Evolutionary conservation across 2,113 vertebrate species (phyloP).

Genomic region (Ochotona princeps): DNA sequence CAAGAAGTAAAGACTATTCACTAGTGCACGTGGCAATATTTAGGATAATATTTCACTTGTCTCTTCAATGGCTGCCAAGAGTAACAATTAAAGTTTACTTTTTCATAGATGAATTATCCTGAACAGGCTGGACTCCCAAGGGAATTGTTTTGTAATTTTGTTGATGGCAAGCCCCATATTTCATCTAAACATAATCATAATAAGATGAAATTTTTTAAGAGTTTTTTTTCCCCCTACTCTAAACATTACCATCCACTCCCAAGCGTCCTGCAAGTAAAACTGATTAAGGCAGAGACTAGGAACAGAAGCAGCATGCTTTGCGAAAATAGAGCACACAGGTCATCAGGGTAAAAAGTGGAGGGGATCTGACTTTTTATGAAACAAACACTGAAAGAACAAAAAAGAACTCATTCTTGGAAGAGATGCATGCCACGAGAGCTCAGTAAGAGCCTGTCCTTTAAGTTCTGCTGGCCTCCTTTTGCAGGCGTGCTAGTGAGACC

Average conservation of each 20-base stretch:
- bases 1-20: conserved; percentile 76
- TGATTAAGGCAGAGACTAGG: conserved; percentile 36
- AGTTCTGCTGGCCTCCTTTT: conserved; percentile 77
- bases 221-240: conserved; percentile 59
- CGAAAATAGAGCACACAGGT: conserved; percentile 33
- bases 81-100: conserved; percentile 84
- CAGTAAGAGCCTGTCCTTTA: conserved; percentile 74
- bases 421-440: conserved; percentile 68
- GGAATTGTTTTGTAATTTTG: conserved; percentile 84
- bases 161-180: conserved; percentile 82
- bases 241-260: conserved; percentile 64
- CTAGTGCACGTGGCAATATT: conserved; percentile 86
- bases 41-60: conserved; percentile 85
- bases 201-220: conserved; percentile 45
- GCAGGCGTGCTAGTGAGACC: conserved; percentile 54
- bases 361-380: conserved; percentile 66
- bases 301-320: conserved; percentile 31
- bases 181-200: conserved; percentile 80
- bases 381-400: conserved; percentile 66
- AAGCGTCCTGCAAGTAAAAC: conserved; percentile 64
- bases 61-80: conserved; percentile 81
- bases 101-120: conserved; percentile 83
- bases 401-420: conserved; percentile 75
- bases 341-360: neutral
- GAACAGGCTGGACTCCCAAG: conserved; percentile 73